These are phyloP conservation scores for Ceratina japonica DNA, from an alignment of 1,140 invertebrate species.

Conservation along the genomic window DNA sequence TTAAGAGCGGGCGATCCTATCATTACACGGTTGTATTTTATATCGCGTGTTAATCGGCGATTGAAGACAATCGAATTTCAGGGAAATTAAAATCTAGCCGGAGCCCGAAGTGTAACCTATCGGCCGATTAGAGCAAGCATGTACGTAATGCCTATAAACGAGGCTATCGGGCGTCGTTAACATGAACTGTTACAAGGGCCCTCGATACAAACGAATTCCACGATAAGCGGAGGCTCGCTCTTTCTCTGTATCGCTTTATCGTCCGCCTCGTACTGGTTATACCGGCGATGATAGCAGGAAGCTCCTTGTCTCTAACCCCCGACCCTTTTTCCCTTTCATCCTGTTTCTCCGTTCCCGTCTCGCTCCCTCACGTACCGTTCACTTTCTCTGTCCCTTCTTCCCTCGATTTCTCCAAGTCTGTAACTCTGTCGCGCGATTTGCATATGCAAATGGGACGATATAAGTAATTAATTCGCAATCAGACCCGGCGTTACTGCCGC, in stretches of 20 bases:
- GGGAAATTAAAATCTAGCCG: background rate
- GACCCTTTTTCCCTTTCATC: slow-evolving; percentile 1
- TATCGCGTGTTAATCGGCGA: background rate
- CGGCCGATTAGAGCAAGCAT: slow-evolving; percentile 24
- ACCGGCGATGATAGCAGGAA: slow-evolving; percentile 41
- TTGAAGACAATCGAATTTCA: background rate
- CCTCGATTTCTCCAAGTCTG: slow-evolving; percentile 49
- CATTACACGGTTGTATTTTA: background rate
- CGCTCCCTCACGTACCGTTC: background rate
- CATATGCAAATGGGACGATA: slow-evolving; percentile 77
- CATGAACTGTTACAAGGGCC: slow-evolving; percentile 56
- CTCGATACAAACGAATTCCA: slow-evolving; percentile 62
- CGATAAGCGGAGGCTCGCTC: slow-evolving; percentile 51
- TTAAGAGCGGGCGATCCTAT: background rate
- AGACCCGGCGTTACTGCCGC: slow-evolving; percentile 66
- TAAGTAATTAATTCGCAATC: slow-evolving; percentile 79
- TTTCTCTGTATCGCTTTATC: slow-evolving; percentile 39
- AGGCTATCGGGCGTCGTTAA: slow-evolving; percentile 59
- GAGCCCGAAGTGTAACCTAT: background rate
- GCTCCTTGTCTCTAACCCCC: slow-evolving; percentile 26
- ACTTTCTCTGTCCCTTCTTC: too few species aligned
- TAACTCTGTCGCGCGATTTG: slow-evolving; percentile 63
- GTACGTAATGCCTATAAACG: slow-evolving; percentile 40
- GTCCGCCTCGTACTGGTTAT: slow-evolving; percentile 21
- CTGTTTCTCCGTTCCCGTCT: background rate